Evolutionary conservation across 1,140 invertebrate genomes (phyloP), one percentile per base, ranked within the genome.

Genomic region (Parapsyche elsis): DNA sequence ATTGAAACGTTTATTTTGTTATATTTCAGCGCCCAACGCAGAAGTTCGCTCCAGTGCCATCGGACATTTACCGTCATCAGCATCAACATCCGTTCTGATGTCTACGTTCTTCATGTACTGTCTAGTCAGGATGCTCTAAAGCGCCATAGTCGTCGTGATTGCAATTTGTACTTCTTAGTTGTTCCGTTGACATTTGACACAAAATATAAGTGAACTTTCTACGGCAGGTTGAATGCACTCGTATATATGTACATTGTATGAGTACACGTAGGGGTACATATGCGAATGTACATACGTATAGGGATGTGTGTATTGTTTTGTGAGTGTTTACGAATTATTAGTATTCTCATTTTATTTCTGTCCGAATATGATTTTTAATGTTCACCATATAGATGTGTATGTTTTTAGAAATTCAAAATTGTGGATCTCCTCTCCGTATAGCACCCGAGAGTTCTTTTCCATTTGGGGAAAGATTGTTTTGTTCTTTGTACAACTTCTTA

Each of bases 91-190:
- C 5, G 21, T 59, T 76, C 49, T 73, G 10, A 30, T 74, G 0
- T 70, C 78, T 12, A 57, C 81, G 12, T n/a, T 76, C 23, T 19
- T 81, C 26, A 59, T 73, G 38, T 76, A 57, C 59, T 26, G 67
- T 75, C 67, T 81, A 81, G 78, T 79, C 73, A 79, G 59, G 61
- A 67, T 79, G 64, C 30, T 73, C n/a, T 78, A 80, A 71, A 71
- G 16, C 5, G 26, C 38, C 24, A n/a, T 19, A 24, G 24, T 23
- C 38, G 16, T 73, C 71, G 38, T 73, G 46, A 46, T 46, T 19
- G 64, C 64, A 24, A 67, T 9, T 67, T n/a, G 64, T 67, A 73
- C 30, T 73, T 46, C 46, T 53, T 45, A 73, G 23, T 73, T 73
- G 21, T 73, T 73, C 71, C 23, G 71, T 73, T 73, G 38, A 53